Base-by-base conservation (phyloP, 2,797 vertebrate species). In the Melanotaenia nigrans region DNA sequence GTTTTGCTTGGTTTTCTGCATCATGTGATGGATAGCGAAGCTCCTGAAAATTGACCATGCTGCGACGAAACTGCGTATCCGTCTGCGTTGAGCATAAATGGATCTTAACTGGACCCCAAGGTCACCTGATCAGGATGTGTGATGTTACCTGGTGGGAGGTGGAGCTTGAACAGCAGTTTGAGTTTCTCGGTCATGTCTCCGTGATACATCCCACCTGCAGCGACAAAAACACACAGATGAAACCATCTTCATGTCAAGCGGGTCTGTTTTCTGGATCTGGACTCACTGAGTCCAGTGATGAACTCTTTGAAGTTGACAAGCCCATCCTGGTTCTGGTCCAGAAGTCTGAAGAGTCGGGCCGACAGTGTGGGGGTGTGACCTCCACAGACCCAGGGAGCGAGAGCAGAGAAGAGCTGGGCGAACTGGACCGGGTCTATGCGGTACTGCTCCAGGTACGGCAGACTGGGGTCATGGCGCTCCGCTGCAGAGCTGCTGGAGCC, bases 281-380 rank as follows among this genome's bases (percentile, higher is more conserved):
- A 74, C 87, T 93, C 87, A 99, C 98, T 98, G 77, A 99, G 96
- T 28, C 97, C 97, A 0, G 94, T 97, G 85, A 98, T 96, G 4
- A 99, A 99, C 89, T 99, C 97, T 85, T 98, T 98, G 90, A 99
- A 99, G 93, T 98, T 99, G 91, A 99, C 97, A 57, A 99, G 96
- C 0, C 95, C 93, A 54, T 99, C 97, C 79, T 93, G 95, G 94
- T 99, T 98, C 68, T 93, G 92, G 78, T 99, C 97, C 71, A 99
- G 92, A 3, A 99, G 94, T 20, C 97, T 94, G 90, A 99, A 99
- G 87, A 98, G 94, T 9, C 97, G 95, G 1, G 91, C 90, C 0
- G 96, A 95, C 13, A 99, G 89, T 1, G 93, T 92, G 0, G 94
- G 71, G 0, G 95, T 96, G 59, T 98, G 97, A 0, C 91, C 65